Evolutionary conservation across 2,797 vertebrate species (phyloP).

Genomic region (Champsocephalus esox): DNA sequence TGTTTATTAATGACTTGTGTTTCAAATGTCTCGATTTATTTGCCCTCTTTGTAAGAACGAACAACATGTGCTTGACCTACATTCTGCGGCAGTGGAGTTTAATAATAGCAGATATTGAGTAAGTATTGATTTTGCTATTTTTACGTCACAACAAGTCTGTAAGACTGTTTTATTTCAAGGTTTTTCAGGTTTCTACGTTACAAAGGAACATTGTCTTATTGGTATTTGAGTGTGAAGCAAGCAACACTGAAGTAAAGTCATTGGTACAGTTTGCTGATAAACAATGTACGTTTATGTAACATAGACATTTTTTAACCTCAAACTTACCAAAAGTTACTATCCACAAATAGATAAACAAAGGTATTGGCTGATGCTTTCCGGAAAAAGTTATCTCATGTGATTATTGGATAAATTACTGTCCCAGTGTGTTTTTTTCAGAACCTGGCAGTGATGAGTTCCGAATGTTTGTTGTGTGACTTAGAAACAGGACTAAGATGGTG

Average conservation of each 20-base stretch:
- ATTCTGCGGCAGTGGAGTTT: neutral
- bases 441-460: too few species aligned
- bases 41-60: neutral
- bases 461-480: too few species aligned
- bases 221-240: neutral
- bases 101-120: constrained; percentile 18
- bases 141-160: neutral
- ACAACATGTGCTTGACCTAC: neutral
- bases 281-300: too few species aligned
- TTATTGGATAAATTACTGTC: too few species aligned
- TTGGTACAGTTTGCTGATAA: neutral
- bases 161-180: neutral
- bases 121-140: constrained; percentile 23
- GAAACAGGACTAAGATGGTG: too few species aligned
- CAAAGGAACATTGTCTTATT: neutral
- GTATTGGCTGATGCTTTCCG: too few species aligned
- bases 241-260: neutral
- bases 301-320: too few species aligned
- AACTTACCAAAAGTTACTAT: too few species aligned
- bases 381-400: too few species aligned
- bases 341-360: too few species aligned
- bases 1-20: neutral
- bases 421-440: too few species aligned
- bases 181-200: neutral
- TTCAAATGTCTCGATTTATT: constrained; percentile 4